Evolutionary conservation across 1,140 invertebrate genomes (phyloP), one percentile per base, ranked within the genome.

Genomic region (Drosophila navojoa): DNA sequence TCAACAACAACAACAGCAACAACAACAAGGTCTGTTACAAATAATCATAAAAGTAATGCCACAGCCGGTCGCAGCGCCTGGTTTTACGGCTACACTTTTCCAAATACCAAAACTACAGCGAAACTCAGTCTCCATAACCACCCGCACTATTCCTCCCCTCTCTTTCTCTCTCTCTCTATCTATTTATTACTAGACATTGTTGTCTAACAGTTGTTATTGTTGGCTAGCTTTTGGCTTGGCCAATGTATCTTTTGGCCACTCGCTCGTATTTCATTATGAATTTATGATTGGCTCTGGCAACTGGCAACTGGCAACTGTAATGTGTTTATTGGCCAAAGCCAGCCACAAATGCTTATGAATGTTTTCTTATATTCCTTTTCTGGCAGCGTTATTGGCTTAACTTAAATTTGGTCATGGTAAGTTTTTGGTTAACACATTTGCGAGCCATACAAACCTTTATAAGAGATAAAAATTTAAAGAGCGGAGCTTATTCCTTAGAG

Each of bases 21-120:
- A 81, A 22, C 19, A 22, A 22, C 19, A 22, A 22, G 2, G 2
- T 1, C 19, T 63, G 71, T 76, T 80, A 89, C 85, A 89, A 89
- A 89, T 89, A 89, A 89, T 89, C 85, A 89, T 89, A 89, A 89
- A 89, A 89, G 74, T 89, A 89, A 89, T 85, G 74, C 84, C 77
- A 72, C 73, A 77, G 82, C 68, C 76, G 35, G 44, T 70, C 32
- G 52, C 49, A 69, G 67, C 68, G 59, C 63, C 59, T 68, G 44
- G 35, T 38, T 63, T 59, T 63, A 60, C 49, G 52, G 69, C 59
- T 19, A 47, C 55, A 49, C 59, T 40, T 68, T 29, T 25, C 27
- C 19, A 55, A 79, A 79, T 61, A 54, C 61, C 59, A 81, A 76
- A 75, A 22, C 19, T 22, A 68, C 63, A 47, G 49, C 59, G 13